These are phyloP conservation scores for Hemicentrotus pulcherrimus DNA, from an alignment of 35 echinoderm and acorn worm genomes.

Conservation along the genomic window DNA sequence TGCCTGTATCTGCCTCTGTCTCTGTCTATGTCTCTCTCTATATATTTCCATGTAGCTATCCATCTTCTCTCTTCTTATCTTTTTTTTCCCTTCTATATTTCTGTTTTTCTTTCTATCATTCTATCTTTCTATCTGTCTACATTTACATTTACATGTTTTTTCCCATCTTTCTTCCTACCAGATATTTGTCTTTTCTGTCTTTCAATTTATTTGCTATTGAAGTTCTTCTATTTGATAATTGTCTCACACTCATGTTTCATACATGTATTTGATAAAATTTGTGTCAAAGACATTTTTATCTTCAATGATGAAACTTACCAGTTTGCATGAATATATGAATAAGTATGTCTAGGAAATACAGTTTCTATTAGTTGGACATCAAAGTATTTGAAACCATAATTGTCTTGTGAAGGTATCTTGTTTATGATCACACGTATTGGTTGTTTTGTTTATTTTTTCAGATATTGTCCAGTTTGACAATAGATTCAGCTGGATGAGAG, in stretches of 20 bases:
- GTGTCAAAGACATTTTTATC: not conserved
- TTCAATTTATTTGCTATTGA: not conserved
- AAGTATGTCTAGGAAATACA: not conserved
- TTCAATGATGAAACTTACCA: not conserved
- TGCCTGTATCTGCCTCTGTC: no score
- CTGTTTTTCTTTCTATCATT: not conserved
- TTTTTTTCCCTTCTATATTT: not conserved
- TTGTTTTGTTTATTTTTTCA: not conserved
- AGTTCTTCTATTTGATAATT: no score
- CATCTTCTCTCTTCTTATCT: not conserved
- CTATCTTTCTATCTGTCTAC: not conserved
- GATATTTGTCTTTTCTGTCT: not conserved
- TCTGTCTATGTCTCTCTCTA: no score
- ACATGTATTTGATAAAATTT: no score
- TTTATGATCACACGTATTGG: not conserved
- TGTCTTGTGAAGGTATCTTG: not conserved
- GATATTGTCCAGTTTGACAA: conserved; percentile 60
- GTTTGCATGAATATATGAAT: not conserved
- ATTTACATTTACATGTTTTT: not conserved
- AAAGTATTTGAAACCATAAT: not conserved
- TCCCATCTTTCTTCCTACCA: not conserved
- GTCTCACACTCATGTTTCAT: no score
- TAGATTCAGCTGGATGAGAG: conserved; percentile 55
- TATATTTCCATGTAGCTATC: not conserved
- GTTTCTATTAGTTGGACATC: not conserved